Base-by-base conservation (phyloP, 2,797 vertebrate species). In the Erpetoichthys calabaricus region DNA sequence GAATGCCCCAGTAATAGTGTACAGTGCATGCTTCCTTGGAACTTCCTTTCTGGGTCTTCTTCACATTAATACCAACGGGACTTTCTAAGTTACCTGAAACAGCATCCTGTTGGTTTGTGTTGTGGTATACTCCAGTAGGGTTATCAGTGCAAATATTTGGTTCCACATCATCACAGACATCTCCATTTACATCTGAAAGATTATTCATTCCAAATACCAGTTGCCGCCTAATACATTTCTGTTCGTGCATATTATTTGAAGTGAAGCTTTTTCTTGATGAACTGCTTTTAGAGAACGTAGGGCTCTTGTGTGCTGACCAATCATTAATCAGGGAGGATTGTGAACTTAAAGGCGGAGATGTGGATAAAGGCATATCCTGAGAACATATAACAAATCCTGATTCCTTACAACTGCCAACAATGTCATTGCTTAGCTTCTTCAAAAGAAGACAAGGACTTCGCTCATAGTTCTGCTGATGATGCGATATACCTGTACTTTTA, bases 1-100 rank as follows among this genome's bases (percentile, higher is more conserved):
- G 95, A 57, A 97, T 76, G 47, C 95, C 95, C 95, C 95, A 98
- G 65, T 91, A 94, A 77, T 98, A 98, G 57, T 89, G 83, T 56
- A 96, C 88, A 5, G 70, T 77, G n/a, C 70, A 70, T 57, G 1
- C 45, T 56, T 79, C 71, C 45, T 67, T 67, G 62, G 72, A 45
- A 76, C 65, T 1, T 4, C 44, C 2, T 3, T 51, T 46, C 55
- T 3, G 60, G 55, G 50, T 51, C 53, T 53, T 41, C 57, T 1
- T n/a, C n/a, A n/a, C n/a, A n/a, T n/a, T n/a, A n/a, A n/a, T n/a
- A n/a, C n/a, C n/a, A n/a, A n/a, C n/a, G n/a, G n/a, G n/a, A n/a
- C n/a, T n/a, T n/a, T n/a, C n/a, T n/a, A n/a, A n/a, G n/a, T n/a
- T n/a, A n/a, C n/a, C n/a, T n/a, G n/a, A n/a, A n/a, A n/a, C n/a